Evolutionary conservation across 2,888 invertebrate species (phyloP).

Genomic region (Dynastes tityus): DNA sequence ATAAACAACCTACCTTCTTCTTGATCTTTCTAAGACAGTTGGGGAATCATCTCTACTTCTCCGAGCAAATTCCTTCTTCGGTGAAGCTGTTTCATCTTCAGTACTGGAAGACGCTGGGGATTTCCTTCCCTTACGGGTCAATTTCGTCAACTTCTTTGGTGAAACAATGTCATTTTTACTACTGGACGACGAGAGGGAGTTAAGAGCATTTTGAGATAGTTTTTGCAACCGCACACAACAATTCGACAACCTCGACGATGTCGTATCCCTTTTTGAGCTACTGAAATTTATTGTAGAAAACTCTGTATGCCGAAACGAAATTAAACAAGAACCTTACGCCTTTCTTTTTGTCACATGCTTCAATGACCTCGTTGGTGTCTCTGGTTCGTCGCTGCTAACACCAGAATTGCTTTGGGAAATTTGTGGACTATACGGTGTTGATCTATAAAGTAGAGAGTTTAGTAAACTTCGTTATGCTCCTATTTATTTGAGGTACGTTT

Average conservation of each 20-base stretch:
- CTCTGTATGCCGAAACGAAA: neutral
- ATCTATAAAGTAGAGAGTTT: slow-evolving; percentile 8
- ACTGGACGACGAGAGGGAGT: neutral
- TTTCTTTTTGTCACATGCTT: slow-evolving; percentile 4
- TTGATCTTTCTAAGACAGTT: slow-evolving; percentile 14
- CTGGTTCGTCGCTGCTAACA: neutral
- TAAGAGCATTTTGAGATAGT: neutral
- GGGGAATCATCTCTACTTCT: slow-evolving; percentile 5
- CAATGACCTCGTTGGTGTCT: neutral
- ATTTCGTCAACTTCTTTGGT: neutral
- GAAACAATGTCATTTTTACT: neutral
- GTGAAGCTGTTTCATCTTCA: neutral
- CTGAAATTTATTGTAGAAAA: too few species aligned
- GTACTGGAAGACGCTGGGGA: neutral
- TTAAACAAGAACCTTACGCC: neutral
- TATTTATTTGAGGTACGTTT: slow-evolving; percentile 14
- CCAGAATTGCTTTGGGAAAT: neutral
- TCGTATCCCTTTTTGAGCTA: neutral
- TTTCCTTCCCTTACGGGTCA: neutral
- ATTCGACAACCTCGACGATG: slow-evolving; percentile 8
- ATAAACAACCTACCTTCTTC: slow-evolving; percentile 9
- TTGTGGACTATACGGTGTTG: slow-evolving; percentile 12
- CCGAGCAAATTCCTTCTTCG: neutral
- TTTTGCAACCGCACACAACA: slow-evolving; percentile 20
- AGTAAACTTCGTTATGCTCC: neutral